Conservation (phyloP, 1,140 invertebrate species). For the Helicoverpa armigera region DNA sequence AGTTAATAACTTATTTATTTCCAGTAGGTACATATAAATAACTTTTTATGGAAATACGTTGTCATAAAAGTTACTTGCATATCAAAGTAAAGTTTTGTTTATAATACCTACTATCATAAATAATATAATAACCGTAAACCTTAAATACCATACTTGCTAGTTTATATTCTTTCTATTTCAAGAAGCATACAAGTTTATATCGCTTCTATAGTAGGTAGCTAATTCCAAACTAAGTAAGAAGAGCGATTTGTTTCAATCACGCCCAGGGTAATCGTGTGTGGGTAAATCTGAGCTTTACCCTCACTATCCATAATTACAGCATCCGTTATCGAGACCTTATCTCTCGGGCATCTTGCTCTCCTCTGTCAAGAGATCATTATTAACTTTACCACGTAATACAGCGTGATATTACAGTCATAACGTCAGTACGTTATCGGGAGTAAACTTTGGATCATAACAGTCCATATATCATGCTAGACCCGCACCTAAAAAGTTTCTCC, state of each 20-base stretch:
- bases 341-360: neutral
- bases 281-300: constrained; percentile 10
- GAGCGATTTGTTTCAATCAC: constrained; percentile 39
- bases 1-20: too few species aligned
- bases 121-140: too few species aligned
- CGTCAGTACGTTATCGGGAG: neutral
- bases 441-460: constrained; percentile 19
- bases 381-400: neutral
- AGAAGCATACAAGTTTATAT: neutral
- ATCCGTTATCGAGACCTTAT: constrained; percentile 23
- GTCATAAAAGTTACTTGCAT: too few species aligned
- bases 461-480: constrained; percentile 6
- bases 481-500: neutral
- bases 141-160: too few species aligned
- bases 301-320: constrained; percentile 26
- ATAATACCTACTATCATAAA: too few species aligned
- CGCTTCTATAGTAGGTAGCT: neutral
- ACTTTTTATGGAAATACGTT: too few species aligned
- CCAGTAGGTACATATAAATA: too few species aligned
- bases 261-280: neutral
- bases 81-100: too few species aligned
- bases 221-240: neutral
- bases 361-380: neutral
- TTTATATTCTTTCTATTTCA: neutral
- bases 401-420: neutral